Percentiles rank a stretch among this genome's conserved stretches.
Conservation (phyloP, 2,888 invertebrate species). For the Rhyacophila evoluta region DNA sequence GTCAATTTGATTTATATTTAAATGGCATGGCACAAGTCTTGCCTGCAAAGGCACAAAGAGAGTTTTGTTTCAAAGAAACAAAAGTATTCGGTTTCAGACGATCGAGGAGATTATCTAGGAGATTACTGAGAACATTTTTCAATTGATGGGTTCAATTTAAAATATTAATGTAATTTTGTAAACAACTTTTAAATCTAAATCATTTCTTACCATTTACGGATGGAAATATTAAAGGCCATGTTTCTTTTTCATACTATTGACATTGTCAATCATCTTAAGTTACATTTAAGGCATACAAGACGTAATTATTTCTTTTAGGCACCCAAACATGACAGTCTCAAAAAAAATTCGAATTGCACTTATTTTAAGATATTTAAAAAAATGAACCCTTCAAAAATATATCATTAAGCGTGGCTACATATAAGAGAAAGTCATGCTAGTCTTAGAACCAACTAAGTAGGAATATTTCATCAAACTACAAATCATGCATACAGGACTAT, state of each 20-base stretch:
- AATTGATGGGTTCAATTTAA: background rate
- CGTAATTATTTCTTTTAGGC: background rate
- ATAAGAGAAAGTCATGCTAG: background rate
- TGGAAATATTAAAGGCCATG: background rate
- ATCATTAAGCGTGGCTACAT: background rate
- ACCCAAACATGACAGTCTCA: background rate
- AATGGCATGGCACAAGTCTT: slow-evolving; percentile 19
- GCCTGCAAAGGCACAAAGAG: background rate
- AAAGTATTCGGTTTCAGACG: too few species aligned
- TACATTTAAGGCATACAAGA: background rate
- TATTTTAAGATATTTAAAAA: background rate
- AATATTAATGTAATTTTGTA: background rate
- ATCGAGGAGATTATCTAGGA: too few species aligned
- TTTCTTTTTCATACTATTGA: background rate
- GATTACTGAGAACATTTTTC: too few species aligned
- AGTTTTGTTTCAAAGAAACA: background rate
- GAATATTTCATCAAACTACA: too few species aligned
- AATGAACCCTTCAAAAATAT: background rate
- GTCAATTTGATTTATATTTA: background rate
- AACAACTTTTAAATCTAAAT: background rate
- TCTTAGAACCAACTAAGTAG: too few species aligned
- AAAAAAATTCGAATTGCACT: background rate
- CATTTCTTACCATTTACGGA: background rate
- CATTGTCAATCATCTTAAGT: background rate
- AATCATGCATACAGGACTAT: too few species aligned